A percentile compares a stretch with the other conserved stretches of the same genome.
Conservation (phyloP, 2,888 invertebrate species). For the Cryptocephalus primarius region DNA sequence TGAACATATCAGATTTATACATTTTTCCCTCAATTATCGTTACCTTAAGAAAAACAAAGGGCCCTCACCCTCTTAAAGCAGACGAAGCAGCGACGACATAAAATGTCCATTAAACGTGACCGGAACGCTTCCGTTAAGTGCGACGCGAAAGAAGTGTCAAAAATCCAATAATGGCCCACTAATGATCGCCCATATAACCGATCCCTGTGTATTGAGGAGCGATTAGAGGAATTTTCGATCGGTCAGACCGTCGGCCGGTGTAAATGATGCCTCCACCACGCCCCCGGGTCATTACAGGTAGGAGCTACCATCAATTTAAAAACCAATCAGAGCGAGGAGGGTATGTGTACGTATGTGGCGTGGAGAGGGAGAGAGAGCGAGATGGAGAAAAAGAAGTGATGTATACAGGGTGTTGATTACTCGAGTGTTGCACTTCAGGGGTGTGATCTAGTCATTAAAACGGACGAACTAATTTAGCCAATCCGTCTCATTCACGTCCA, state of each 20-base stretch:
- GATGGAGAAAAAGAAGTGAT: too few species aligned
- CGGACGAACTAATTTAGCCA: too few species aligned
- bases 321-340: slow-evolving; percentile 36
- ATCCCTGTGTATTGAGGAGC: slow-evolving; percentile 31
- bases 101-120: not conserved
- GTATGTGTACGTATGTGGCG: slow-evolving; percentile 29
- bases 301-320: slow-evolving; percentile 38
- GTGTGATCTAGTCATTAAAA: too few species aligned
- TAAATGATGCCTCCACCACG: slow-evolving; percentile 38
- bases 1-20: too few species aligned
- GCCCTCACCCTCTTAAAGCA: too few species aligned
- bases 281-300: slow-evolving; percentile 37
- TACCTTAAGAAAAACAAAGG: too few species aligned
- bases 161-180: slow-evolving; percentile 13
- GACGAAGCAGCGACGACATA: not conserved
- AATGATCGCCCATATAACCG: slow-evolving; percentile 29
- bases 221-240: slow-evolving; percentile 31
- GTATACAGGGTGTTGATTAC: too few species aligned
- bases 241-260: slow-evolving; percentile 36
- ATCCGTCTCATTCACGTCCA: too few species aligned
- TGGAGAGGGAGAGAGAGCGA: slow-evolving; percentile 6
- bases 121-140: not conserved
- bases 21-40: too few species aligned
- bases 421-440: too few species aligned
- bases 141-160: not conserved